phyloP scores from a whole-genome alignment of 2,888 invertebrate species.

The Drosophila borealis region DNA sequence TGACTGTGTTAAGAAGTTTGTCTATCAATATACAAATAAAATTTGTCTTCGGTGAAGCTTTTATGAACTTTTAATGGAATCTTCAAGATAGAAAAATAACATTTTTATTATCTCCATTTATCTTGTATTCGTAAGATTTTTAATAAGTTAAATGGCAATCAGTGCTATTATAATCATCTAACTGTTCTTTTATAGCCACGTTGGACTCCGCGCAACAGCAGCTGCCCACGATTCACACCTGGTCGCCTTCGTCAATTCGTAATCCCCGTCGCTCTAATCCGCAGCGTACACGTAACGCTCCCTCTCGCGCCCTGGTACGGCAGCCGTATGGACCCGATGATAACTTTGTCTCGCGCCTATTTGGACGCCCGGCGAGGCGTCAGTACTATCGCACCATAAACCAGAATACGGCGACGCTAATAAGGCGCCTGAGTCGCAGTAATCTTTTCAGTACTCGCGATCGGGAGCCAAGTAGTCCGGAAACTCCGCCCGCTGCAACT shows the following conservation, averaged over 20 bases:
- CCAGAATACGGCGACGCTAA: conserved; percentile 83
- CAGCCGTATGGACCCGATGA: conserved; percentile 77
- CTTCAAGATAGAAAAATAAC: too few species aligned
- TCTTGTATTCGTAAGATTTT: too few species aligned
- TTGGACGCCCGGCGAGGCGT: conserved; percentile 82
- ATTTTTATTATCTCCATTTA: too few species aligned
- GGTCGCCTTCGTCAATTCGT: conserved; percentile 58
- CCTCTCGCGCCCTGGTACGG: conserved; percentile 61
- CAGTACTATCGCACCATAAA: conserved; percentile 83
- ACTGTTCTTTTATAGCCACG: conserved; percentile 24
- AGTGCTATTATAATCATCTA: too few species aligned
- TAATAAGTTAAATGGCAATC: too few species aligned
- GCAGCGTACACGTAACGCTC: conserved; percentile 50
- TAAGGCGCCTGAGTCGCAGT: conserved; percentile 83
- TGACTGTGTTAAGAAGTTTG: too few species aligned
- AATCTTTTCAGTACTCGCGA: conserved; percentile 83
- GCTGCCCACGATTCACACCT: conserved; percentile 61
- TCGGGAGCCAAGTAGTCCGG: conserved; percentile 58
- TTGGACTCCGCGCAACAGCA: conserved; percentile 41
- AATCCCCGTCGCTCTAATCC: conserved; percentile 65
- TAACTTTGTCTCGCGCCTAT: conserved; percentile 82
- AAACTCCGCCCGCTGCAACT: conserved; percentile 47
- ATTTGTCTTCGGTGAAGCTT: too few species aligned
- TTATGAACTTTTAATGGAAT: too few species aligned
- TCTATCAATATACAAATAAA: too few species aligned